phyloP scores from a whole-genome alignment of 2,888 invertebrate genomes.

The Megaustenia siamemsis region DNA sequence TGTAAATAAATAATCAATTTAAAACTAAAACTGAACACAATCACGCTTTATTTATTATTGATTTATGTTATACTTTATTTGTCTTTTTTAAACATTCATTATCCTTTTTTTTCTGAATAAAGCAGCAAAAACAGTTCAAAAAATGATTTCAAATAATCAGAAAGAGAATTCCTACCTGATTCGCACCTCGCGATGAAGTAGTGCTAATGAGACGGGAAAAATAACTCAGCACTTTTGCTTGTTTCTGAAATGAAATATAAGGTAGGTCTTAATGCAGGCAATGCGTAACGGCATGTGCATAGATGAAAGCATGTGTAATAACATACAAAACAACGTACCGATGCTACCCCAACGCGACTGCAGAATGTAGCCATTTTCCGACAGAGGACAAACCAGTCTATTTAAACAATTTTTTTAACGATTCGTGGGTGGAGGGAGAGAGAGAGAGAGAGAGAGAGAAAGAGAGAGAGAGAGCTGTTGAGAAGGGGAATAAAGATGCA shows the following conservation, averaged over 20 bases:
- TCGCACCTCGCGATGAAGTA: background rate
- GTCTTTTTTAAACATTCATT: too few species aligned
- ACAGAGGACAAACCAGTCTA: constrained; percentile 42
- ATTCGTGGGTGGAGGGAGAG: too few species aligned
- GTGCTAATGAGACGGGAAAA: constrained; percentile 29
- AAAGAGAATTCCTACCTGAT: constrained; percentile 23
- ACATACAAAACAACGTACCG: constrained; percentile 29
- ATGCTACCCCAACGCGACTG: constrained; percentile 11
- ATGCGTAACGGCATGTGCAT: background rate
- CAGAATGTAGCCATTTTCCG: constrained; percentile 35
- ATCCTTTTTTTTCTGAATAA: background rate
- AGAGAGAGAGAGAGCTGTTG: too few species aligned
- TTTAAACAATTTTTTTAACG: constrained; percentile 15
- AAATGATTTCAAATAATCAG: background rate
- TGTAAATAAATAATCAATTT: too few species aligned
- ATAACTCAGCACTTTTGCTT: constrained; percentile 3
- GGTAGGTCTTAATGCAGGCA: background rate
- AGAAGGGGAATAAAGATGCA: too few species aligned
- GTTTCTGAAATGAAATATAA: constrained; percentile 35
- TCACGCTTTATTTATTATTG: too few species aligned
- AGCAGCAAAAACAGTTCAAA: background rate
- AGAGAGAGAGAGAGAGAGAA: too few species aligned
- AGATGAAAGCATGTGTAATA: background rate
- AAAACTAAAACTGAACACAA: too few species aligned
- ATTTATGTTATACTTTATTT: too few species aligned